Evolutionary conservation across 2,113 vertebrate genomes (phyloP).

Genomic region (Gymnocephalus cernua): DNA sequence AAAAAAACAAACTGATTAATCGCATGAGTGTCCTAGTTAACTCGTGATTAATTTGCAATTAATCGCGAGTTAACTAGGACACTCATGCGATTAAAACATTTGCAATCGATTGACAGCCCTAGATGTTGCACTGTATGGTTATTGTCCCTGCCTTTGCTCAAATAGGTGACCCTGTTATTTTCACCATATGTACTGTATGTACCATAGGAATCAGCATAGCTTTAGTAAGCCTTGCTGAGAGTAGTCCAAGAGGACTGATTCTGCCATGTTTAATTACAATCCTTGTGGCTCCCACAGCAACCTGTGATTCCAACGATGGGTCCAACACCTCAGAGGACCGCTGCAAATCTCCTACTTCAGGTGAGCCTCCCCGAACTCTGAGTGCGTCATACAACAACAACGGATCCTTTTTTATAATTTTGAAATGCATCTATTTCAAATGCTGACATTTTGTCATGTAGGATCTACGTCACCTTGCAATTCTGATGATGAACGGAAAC

Average conservation of each 20-base stretch:
- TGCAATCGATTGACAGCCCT: too few species aligned
- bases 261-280: conserved; percentile 18
- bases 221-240: not conserved
- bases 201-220: conserved; percentile 21
- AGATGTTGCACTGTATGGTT: not conserved
- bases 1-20: too few species aligned
- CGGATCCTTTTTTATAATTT: not conserved
- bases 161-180: conserved; percentile 14
- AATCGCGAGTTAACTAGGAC: too few species aligned
- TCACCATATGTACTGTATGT: not conserved
- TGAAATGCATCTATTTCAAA: conserved; percentile 13
- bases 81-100: too few species aligned
- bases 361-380: conserved; percentile 79
- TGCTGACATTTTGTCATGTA: conserved; percentile 74
- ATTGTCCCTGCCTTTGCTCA: conserved; percentile 16
- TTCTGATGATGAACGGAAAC: conserved; percentile 95
- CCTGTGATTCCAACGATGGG: conserved; percentile 92
- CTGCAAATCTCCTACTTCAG: conserved; percentile 97
- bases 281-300: conserved; percentile 81
- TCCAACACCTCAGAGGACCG: conserved; percentile 90
- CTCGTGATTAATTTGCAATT: too few species aligned
- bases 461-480: conserved; percentile 92
- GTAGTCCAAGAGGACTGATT: not conserved
- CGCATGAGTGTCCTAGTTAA: too few species aligned
- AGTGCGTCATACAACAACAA: not conserved